Conservation (phyloP, 2,113 vertebrate genomes). For the Lophotis ruficrista region DNA sequence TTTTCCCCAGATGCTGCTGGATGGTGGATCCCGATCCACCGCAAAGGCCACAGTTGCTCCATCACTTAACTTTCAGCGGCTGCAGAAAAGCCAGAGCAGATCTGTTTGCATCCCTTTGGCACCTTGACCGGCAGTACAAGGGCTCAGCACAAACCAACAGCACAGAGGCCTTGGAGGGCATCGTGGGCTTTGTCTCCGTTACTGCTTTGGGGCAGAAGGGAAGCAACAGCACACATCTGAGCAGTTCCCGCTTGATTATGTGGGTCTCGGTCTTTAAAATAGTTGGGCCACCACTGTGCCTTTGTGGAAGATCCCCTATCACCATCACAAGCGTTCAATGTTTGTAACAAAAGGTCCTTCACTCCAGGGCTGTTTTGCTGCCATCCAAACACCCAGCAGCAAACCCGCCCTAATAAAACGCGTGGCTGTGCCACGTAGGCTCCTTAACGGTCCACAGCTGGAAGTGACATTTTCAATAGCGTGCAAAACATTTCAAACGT, state of each 20-base stretch:
- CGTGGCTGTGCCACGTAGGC: neutral
- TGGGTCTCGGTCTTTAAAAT: neutral
- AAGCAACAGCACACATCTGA: neutral
- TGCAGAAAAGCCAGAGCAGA: neutral
- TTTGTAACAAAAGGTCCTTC: neutral
- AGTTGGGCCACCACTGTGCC: neutral
- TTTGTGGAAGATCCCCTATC: neutral
- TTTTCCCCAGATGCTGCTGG: neutral
- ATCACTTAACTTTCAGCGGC: neutral
- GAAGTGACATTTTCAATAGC: slow-evolving; percentile 58
- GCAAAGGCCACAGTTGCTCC: neutral
- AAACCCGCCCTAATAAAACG: slow-evolving; percentile 10
- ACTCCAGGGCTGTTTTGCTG: neutral
- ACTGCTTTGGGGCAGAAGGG: neutral
- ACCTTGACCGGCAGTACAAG: neutral
- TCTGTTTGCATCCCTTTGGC: neutral
- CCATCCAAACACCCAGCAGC: neutral
- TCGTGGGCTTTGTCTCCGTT: neutral
- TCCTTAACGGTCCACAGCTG: slow-evolving; percentile 28
- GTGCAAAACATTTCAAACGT: slow-evolving; percentile 48
- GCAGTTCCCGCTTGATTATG: neutral
- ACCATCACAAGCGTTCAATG: neutral
- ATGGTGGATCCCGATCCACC: neutral
- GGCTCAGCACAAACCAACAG: neutral
- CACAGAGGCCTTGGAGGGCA: neutral